Percentiles rank a stretch among this genome's conserved stretches.
Conservation (phyloP, 2,888 invertebrate species). For the Trisateles emortualis region DNA sequence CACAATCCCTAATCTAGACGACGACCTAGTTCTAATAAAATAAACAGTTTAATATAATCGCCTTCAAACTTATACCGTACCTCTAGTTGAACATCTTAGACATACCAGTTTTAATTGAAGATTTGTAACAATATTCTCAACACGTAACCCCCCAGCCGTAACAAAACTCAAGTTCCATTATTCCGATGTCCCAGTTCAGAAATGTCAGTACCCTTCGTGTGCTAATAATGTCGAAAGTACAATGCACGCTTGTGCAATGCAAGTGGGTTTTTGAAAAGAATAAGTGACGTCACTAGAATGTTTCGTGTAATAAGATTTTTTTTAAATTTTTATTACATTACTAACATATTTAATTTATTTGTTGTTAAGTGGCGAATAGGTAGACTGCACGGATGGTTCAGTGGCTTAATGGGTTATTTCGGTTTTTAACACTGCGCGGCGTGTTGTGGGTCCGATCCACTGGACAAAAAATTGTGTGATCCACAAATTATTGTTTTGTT, state of each 20-base stretch:
- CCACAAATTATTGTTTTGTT: too few relatives aligned
- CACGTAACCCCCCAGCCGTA: conserved; percentile 4
- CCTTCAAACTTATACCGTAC: not conserved
- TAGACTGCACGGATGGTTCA: too few relatives aligned
- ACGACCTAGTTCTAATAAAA: too few relatives aligned
- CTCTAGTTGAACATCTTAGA: not conserved
- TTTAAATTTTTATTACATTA: too few relatives aligned
- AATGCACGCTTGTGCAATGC: not conserved
- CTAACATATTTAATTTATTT: too few relatives aligned
- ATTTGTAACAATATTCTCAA: not conserved
- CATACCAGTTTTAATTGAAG: not conserved
- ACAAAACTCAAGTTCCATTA: conserved; percentile 3
- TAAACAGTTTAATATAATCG: not conserved
- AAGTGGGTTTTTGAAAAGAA: not conserved
- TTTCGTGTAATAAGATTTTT: not conserved
- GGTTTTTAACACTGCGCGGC: too few relatives aligned
- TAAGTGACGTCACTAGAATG: not conserved
- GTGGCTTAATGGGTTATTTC: too few relatives aligned
- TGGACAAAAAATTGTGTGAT: too few relatives aligned
- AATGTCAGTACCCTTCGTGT: conserved; percentile 1
- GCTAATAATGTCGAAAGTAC: conserved; percentile 5
- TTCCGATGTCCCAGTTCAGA: conserved; percentile 12
- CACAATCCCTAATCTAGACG: too few relatives aligned
- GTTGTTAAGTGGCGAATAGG: too few relatives aligned
- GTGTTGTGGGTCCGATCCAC: too few relatives aligned